Base-by-base conservation (phyloP, 2,888 invertebrate genomes). In the Protophormia terraenovae region DNA sequence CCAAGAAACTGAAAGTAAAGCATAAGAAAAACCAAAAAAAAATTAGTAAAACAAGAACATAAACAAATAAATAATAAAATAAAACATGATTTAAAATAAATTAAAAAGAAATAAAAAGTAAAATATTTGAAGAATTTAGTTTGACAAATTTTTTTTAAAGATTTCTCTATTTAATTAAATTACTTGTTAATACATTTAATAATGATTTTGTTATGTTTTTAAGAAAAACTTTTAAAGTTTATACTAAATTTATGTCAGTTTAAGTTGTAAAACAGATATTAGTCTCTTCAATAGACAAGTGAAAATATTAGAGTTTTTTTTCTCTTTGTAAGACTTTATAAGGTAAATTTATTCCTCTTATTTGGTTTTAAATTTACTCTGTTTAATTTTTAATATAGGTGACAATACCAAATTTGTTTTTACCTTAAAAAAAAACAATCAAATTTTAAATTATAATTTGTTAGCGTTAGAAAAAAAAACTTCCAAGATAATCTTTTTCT, bases 1-100 rank as follows among this genome's bases (percentile, higher is more conserved):
- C n/a, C n/a, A 66, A 53, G 71, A 84, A 85, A 85, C 85, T 85
- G 82, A 85, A 85, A 85, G 85, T 85, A 82, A 60, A 79, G 5
- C 1, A 72, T 8, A 53, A 3, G 22, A 76, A 32, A n/a, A 50
- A 45, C 24, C 7, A 32, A 69, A 5, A 32, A 53, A 69, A 62
- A 38, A 69, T 78, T 73, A 73, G 66, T 77, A 50, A 64, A 53
- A 75, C n/a, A 53, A 47, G 32, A 35, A 69, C 7, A 69, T 58
- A 47, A 2, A 19, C 2, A 38, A 73, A 67, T 2, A 55, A 62
- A 62, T 12, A n/a, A 24, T 27, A 64, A 14, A 32, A 16, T 45
- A 47, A 55, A 55, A 64, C 8, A 38, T 58, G 35, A 45, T 16
- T 19, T 29, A 47, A 12, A 73, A 22, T 5, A 2, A 47, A 29